Evolutionary conservation across 2,113 vertebrate genomes (phyloP).

Genomic region (Antennarius striatus): DNA sequence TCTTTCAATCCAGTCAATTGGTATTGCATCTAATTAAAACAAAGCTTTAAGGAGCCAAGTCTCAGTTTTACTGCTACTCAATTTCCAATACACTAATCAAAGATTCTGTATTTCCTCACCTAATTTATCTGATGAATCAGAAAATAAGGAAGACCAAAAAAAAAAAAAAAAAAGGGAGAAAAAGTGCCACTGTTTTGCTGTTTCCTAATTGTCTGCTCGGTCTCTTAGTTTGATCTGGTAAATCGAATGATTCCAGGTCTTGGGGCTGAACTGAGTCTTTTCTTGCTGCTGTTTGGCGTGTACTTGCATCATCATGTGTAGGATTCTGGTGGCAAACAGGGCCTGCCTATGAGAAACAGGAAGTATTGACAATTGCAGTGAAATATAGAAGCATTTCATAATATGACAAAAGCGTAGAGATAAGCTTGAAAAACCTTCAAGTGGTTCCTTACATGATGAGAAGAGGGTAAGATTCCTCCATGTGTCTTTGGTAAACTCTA

Average conservation of each 20-base stretch:
- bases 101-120: not conserved
- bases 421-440: slow-evolving; percentile 11
- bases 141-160: not conserved
- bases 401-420: slow-evolving; percentile 29
- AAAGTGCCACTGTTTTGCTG: not conserved
- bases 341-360: slow-evolving; percentile 10
- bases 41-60: not conserved
- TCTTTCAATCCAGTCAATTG: not conserved
- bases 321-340: slow-evolving; percentile 27
- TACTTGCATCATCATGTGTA: slow-evolving; percentile 58
- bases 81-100: not conserved
- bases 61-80: not conserved
- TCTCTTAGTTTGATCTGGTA: slow-evolving; percentile 14
- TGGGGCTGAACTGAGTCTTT: slow-evolving; percentile 15
- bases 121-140: not conserved
- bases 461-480: not conserved
- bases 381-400: slow-evolving; percentile 31
- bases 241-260: slow-evolving; percentile 31
- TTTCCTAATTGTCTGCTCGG: not conserved
- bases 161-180: not conserved
- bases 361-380: slow-evolving; percentile 26
- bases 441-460: slow-evolving; percentile 4
- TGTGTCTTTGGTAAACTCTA: slow-evolving; percentile 16
- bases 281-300: slow-evolving; percentile 46
- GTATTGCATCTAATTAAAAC: not conserved